Evolutionary conservation across 2,888 invertebrate genomes (phyloP), one percentile per base, ranked within the genome.

Genomic region (Allacma fusca): DNA sequence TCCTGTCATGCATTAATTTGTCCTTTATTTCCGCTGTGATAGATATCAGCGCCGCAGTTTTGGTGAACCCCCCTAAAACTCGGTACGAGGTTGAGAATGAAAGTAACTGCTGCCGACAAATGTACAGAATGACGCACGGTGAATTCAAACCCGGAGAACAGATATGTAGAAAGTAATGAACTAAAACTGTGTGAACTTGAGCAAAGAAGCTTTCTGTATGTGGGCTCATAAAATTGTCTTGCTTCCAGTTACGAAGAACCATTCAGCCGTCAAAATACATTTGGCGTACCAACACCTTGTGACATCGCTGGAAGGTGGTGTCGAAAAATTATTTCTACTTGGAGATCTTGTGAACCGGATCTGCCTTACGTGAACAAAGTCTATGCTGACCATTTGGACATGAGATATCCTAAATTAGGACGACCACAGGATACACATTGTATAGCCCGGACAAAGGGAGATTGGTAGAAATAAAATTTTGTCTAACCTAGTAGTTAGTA

Each of bases 61-160:
- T 83, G 0, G 81, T 89, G 4, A 88, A 87, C 83, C 88, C 89
- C 0, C 84, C 85, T 34, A 87, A 87, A 80, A 83, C 85, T 16
- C 85, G 84, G 4, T 86, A 86, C 71, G 84, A 87, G 80, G 86
- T 87, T 28, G 83, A 86, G 44, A 85, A 85, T 68, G 87, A 88
- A 28, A 85, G 86, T 43, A 86, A 86, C 80, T 83, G 87, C 34
- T 87, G 86, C 13, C 87, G 88, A 80, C 87, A 88, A 13, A 83
- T 88, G 83, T 89, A 89, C 81, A 86, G 84, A 81, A 88, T 86
- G 84, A 88, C 87, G 16, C 89, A 89, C 81, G 86, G 87, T 68
- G 87, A 88, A 84, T 89, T 88, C 81, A 85, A 88, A 81, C 87
- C 88, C 0, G 86, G 87, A 1, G 88, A 89, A 83, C 86, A 85